Evolutionary conservation across 2,113 vertebrate species (phyloP), one percentile per base, ranked within the genome.

Genomic region (Phaetusa simplex): DNA sequence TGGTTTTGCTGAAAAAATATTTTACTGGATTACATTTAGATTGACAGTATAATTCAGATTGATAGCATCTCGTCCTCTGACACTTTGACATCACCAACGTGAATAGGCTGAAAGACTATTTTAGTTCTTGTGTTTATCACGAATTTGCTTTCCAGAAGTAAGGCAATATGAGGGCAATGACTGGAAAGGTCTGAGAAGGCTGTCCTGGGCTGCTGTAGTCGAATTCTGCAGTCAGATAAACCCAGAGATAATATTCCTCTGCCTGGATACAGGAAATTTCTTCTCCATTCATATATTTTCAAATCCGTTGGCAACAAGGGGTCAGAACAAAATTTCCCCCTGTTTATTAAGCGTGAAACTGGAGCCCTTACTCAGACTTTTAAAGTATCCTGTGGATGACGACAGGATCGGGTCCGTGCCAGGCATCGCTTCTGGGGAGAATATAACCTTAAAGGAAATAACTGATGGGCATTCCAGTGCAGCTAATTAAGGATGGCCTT

Each of bases 301-400:
- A 34, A 58, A 70, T 58, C 82, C 8, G 2, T 50, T 67, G 30
- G 14, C 45, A 82, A 27, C 3, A 49, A 67, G 34, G 23, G 5
- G 1, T 55, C 50, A 64, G 80, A 79, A 81, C 13, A 86, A 83
- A 76, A 38, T 42, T 17, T 21, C 1, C 6, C 18, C 7, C 6
- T 8, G 21, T 81, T 61, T 66, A 45, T 55, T 23, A 56, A 70
- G 12, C 62, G 38, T 8, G 32, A 83, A 88, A 42, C 36, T 29
- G 17, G 45, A 92, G 43, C 24, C 27, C 12, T 71, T 73, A n/a
- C 23, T 50, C 42, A 26, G 55, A 53, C 10, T 17, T 94, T 61
- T 27, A 17, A 61, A 70, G 19, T 19, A 58, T 30, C 52, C n/a
- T 32, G 26, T 0, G 0, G 16, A 61, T 36, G 13, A 49, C 2